phyloP scores from a whole-genome alignment of 2,888 invertebrate species.

The Automeris io region DNA sequence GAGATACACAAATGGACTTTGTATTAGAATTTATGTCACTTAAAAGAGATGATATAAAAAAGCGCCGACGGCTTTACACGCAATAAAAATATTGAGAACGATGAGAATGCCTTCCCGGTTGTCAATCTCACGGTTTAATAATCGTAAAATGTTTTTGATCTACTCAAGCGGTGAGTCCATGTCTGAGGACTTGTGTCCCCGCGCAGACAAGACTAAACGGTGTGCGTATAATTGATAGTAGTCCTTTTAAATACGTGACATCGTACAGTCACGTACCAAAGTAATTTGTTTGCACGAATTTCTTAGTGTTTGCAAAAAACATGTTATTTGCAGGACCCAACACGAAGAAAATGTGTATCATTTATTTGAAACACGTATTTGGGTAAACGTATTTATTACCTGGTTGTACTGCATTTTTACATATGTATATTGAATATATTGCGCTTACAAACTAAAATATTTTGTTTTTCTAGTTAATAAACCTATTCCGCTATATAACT shows the following conservation, averaged over 20 bases:
- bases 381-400: slow-evolving; percentile 4
- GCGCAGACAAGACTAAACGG: slow-evolving; percentile 11
- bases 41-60: slow-evolving; percentile 74
- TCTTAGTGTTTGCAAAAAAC: slow-evolving; percentile 6
- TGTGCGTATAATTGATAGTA: slow-evolving; percentile 19
- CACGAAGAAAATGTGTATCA: slow-evolving; percentile 6
- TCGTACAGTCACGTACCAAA: slow-evolving; percentile 8
- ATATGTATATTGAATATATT: too few species aligned
- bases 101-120: slow-evolving; percentile 69
- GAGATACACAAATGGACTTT: slow-evolving; percentile 77
- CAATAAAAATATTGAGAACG: slow-evolving; percentile 74
- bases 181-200: slow-evolving; percentile 21
- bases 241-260: slow-evolving; percentile 9
- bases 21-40: slow-evolving; percentile 78
- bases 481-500: too few species aligned
- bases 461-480: too few species aligned
- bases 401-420: slow-evolving; percentile 7
- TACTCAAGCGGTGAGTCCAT: slow-evolving; percentile 39
- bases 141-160: slow-evolving; percentile 74
- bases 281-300: slow-evolving; percentile 7
- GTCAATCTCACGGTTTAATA: slow-evolving; percentile 72
- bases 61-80: slow-evolving; percentile 74
- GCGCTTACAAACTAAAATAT: too few species aligned
- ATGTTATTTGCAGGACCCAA: slow-evolving; percentile 7
- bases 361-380: slow-evolving; percentile 6